phyloP scores from a whole-genome alignment of 2,888 invertebrate species.

The Deilephila elpenor region DNA sequence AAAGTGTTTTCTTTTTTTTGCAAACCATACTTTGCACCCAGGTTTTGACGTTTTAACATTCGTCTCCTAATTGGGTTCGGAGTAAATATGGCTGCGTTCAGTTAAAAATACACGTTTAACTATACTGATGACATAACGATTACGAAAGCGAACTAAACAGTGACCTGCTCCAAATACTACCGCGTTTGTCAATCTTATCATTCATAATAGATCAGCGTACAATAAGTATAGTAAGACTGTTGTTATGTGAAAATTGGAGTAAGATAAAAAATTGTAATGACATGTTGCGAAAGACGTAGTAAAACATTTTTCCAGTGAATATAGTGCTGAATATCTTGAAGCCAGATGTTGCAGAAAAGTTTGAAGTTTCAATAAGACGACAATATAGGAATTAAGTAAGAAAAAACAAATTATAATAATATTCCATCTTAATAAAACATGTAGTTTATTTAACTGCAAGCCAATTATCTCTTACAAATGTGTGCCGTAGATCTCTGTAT shows the following conservation, averaged over 20 bases:
- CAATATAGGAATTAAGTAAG: no score
- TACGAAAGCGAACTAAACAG: background rate
- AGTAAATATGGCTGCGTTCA: conserved; percentile 53
- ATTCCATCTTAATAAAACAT: no score
- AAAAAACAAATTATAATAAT: no score
- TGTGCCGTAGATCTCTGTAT: no score
- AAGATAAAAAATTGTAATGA: no score
- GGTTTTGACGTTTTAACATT: conserved; percentile 59
- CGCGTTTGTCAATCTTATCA: conserved; percentile 23
- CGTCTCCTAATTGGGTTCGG: conserved; percentile 56
- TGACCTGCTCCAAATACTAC: conserved; percentile 22
- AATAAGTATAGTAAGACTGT: background rate
- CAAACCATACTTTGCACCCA: conserved; percentile 35
- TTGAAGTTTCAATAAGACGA: no score
- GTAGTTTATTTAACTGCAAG: no score
- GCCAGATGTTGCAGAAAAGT: no score
- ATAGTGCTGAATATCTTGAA: background rate
- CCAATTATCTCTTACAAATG: no score
- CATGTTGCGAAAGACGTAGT: no score
- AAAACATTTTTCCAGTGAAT: no score
- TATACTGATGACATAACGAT: conserved; percentile 18
- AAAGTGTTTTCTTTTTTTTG: background rate
- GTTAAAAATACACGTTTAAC: conserved; percentile 34
- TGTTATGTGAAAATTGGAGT: background rate
- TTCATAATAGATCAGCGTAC: conserved; percentile 13